Evolutionary conservation across 2,888 invertebrate genomes (phyloP).

Genomic region (Rambutsinella grinnellia): DNA sequence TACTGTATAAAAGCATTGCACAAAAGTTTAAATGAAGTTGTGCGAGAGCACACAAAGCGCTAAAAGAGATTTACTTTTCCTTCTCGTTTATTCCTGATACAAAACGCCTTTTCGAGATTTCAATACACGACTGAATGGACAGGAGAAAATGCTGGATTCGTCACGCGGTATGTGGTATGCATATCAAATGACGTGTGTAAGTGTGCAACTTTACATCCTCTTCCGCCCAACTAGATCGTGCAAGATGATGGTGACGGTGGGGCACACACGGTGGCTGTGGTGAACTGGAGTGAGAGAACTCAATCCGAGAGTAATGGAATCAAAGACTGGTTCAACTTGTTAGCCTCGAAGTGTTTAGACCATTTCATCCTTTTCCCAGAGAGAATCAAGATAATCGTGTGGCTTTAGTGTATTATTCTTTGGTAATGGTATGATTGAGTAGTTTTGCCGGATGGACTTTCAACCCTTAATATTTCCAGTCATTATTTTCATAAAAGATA

Average conservation of each 20-base stretch:
- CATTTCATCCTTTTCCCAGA: slow-evolving; percentile 33
- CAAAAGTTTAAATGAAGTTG: too few species aligned
- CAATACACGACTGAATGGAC: slow-evolving; percentile 42
- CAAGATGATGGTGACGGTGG: too few species aligned
- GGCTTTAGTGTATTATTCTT: too few species aligned
- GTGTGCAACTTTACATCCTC: not conserved
- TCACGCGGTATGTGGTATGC: not conserved
- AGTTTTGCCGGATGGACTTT: slow-evolving; percentile 40
- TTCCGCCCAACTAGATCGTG: not conserved
- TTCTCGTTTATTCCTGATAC: slow-evolving; percentile 23
- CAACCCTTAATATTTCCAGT: slow-evolving; percentile 13
- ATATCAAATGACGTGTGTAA: not conserved
- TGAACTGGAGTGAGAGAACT: too few species aligned
- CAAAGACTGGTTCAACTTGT: slow-evolving; percentile 18
- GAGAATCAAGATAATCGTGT: too few species aligned
- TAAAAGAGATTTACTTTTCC: slow-evolving; percentile 3
- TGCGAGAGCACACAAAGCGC: not conserved
- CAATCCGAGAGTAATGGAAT: slow-evolving; percentile 30
- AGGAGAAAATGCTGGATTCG: slow-evolving; percentile 24
- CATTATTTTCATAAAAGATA: not conserved
- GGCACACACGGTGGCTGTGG: too few species aligned
- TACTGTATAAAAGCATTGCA: too few species aligned
- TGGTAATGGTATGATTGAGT: too few species aligned
- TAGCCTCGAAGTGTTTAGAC: slow-evolving; percentile 38
- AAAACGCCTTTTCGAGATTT: slow-evolving; percentile 27